These are phyloP conservation scores for Chaetophractus vellerosus DNA, from an alignment of 2,797 vertebrate species.

Conservation along the genomic window DNA sequence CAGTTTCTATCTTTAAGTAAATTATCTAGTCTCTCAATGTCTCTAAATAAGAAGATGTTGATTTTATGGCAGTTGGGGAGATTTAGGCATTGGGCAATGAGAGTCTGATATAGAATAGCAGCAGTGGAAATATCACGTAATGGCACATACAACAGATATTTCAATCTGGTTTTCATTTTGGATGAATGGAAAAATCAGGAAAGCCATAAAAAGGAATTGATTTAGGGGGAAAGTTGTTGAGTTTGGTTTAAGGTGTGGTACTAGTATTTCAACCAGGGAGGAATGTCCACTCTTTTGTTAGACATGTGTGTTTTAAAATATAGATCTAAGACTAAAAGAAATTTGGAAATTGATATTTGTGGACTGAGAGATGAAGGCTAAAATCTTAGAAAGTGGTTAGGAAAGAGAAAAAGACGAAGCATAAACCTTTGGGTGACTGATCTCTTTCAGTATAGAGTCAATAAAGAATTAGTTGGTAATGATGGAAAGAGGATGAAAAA, in stretches of 20 bases:
- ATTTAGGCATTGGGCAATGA: neutral
- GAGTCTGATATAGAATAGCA: neutral
- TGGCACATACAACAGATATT: neutral
- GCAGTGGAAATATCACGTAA: neutral
- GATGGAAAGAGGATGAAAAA: neutral
- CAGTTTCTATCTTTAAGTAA: neutral
- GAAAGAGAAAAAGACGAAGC: neutral
- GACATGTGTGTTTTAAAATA: neutral
- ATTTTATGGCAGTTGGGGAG: neutral
- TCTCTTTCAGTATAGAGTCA: neutral
- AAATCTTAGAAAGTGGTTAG: neutral
- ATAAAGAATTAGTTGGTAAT: neutral
- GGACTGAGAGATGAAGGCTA: neutral
- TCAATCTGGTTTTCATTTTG: neutral
- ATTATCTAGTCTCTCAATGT: neutral
- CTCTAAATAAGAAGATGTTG: neutral
- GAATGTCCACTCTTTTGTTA: neutral
- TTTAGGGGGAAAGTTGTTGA: neutral
- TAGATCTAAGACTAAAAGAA: neutral
- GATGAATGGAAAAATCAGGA: neutral
- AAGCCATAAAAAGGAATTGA: neutral
- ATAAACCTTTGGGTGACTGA: neutral
- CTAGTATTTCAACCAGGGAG: neutral
- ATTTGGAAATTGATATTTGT: neutral
- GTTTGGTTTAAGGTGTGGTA: neutral